Evolutionary conservation across 2,113 vertebrate species (phyloP), one percentile per base, ranked within the genome.

Genomic region (Etheostoma spectabile): DNA sequence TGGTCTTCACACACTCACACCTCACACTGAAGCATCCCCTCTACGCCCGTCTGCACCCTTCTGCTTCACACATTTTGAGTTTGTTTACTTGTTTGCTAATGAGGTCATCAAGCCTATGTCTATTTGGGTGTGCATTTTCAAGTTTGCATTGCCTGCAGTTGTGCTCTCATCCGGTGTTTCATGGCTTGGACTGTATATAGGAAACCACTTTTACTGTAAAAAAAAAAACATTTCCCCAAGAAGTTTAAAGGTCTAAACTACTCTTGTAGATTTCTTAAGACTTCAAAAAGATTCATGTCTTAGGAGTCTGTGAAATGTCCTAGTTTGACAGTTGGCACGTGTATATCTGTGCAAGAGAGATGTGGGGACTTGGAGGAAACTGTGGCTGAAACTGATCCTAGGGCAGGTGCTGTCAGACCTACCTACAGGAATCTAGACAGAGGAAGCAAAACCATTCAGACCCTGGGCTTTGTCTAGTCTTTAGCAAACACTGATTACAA

Each of bases 311-410:
- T 75, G 12, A 66, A 52, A 14, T 61, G 24, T n/a, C 53, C 57
- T 59, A 33, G 48, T 79, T 77, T 90, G 88, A 72, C 83, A 60
- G 88, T 93, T 93, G 56, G 24, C 5, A 22, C 75, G n/a, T 14
- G 5, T 80, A 60, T 62, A 22, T 82, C 4, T 83, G 19, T 77
- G 64, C 42, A 8, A 74, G 56, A 56, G 63, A 77, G 61, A 79
- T 52, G 5, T 13, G 6, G n/a, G 24, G 56, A 59, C 38, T 67
- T 86, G 45, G 83, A 86, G 92, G 94, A 94, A 94, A 87, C 75
- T 91, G 92, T 94, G 94, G 94, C 91, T 93, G 94, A 95, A 95
- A 95, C 84, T 84, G 91, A 91, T 92, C 87, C 88, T 77, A 21
- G 48, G 59, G 72, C 92, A 92, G 93, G 89, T 93, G 92, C 71